phyloP scores from a whole-genome alignment of 2,113 vertebrate genomes.

The Phycodurus eques region DNA sequence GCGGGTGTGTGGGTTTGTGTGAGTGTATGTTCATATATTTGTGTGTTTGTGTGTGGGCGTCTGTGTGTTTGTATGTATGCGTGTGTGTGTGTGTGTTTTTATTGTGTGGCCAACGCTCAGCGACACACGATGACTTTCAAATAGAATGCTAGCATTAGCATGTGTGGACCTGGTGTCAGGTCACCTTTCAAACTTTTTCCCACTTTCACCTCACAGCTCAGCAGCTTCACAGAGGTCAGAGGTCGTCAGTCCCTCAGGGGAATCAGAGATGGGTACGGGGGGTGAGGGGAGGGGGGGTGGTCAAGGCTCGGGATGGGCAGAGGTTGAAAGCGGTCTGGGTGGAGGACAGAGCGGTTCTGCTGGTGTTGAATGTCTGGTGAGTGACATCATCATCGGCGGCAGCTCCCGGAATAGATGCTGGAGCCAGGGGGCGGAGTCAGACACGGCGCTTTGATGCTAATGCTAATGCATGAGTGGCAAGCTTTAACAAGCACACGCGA shows the following conservation, averaged over 20 bases:
- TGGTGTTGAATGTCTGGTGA: not conserved
- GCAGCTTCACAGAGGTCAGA: not conserved
- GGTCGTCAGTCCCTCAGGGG: not conserved
- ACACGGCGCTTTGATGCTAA: not conserved
- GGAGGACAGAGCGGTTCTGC: not conserved
- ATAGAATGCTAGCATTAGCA: not conserved
- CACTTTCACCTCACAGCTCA: not conserved
- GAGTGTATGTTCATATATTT: not conserved
- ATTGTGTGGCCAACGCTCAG: not conserved
- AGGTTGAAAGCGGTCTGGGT: not conserved
- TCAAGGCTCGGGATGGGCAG: not conserved
- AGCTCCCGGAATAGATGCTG: not conserved
- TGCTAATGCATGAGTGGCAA: not conserved
- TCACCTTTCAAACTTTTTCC: not conserved
- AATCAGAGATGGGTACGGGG: not conserved
- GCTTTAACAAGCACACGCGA: not conserved
- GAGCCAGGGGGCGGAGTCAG: not conserved
- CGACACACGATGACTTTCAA: not conserved
- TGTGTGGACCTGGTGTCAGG: not conserved
- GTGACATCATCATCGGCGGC: not conserved
- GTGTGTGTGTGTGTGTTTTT: not conserved
- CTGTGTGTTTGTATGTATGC: not conserved
- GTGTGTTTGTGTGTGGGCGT: not conserved
- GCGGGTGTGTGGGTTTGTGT: not conserved
- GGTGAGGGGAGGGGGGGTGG: not conserved